phyloP scores from a whole-genome alignment of 2,797 vertebrate genomes.

The Microctenopoma stevenorrisi region DNA sequence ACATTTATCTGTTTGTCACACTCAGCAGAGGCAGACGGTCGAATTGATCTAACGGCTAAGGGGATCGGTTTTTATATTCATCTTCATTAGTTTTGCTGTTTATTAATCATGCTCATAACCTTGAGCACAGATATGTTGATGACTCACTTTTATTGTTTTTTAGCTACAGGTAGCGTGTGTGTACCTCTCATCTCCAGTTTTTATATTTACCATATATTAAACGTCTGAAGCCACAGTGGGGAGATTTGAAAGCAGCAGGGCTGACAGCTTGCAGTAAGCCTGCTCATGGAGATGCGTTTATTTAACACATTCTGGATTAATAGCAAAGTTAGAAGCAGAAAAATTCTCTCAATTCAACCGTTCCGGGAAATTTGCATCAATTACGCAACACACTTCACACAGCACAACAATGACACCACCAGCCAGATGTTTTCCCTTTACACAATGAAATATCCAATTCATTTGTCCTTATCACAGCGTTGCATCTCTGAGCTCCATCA shows the following conservation, averaged over 20 bases:
- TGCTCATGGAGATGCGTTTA: neutral
- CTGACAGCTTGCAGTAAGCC: neutral
- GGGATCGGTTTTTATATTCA: too few relatives aligned
- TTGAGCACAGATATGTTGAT: neutral
- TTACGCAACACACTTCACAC: too few relatives aligned
- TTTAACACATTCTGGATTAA: slow-evolving; percentile 4
- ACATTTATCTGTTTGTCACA: too few relatives aligned
- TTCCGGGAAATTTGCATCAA: neutral
- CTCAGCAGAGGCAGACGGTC: too few relatives aligned
- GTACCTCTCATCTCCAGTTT: neutral
- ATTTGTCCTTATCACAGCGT: too few relatives aligned
- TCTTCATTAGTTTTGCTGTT: too few relatives aligned
- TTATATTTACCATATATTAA: neutral
- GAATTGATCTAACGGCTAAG: too few relatives aligned
- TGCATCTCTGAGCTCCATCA: neutral
- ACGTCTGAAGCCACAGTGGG: neutral
- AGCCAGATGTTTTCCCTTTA: neutral
- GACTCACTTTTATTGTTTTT: neutral
- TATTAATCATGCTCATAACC: too few relatives aligned
- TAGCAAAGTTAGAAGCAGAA: neutral
- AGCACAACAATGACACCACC: neutral
- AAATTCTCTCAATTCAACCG: neutral
- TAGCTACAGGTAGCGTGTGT: neutral
- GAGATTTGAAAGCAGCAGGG: neutral
- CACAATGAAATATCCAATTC: too few relatives aligned